Base-by-base conservation (phyloP, 2,888 invertebrate genomes). In the Ochlodes sylvanus region DNA sequence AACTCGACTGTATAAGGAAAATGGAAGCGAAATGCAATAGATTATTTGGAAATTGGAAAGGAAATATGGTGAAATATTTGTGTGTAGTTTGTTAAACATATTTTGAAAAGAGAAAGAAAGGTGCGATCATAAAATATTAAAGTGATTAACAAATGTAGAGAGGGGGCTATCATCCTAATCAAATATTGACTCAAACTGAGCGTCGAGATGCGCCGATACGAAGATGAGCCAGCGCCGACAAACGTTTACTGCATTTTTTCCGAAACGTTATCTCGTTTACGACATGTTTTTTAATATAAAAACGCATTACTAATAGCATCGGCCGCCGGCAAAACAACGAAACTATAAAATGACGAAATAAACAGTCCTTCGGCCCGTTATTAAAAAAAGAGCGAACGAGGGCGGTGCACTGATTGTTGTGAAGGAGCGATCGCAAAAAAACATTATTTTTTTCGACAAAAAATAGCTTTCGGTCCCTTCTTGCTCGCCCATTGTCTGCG, bases 401-500 rank as follows among this genome's bases (percentile, higher is more conserved):
- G 87, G 86, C 89, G 89, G 88, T 84, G 82, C 87, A 79, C 80
- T 84, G 89, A 87, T 89, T 89, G 90, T 90, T 84, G 86, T 87
- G 86, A 83, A 82, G 80, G 83, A 83, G 78, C 81, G 80, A 84
- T 86, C 79, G 88, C 87, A 89, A 91, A 92, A 91, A 92, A 91
- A 76, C 78, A 76, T 73, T 71, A 65, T 70, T 77, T 80, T 84
- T 87, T 87, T 87, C 85, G 76, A 81, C 73, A 68, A 73, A 77
- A 88, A 88, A 86, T 73, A 73, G 71, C 72, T 58, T 75, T 78
- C 82, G 83, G 83, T 81, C 87, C 87, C 88, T 88, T 91, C 90
- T 90, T 89, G 87, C 89, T 85, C 81, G 79, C 76, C 92, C 91
- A 93, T 92, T 93, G 93, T 93, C 89, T 90, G 81, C 79, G 78